A percentile compares a stretch with the other conserved stretches of the same genome.
Conservation (phyloP, 2,113 vertebrate genomes). For the Zosterops japonicus region DNA sequence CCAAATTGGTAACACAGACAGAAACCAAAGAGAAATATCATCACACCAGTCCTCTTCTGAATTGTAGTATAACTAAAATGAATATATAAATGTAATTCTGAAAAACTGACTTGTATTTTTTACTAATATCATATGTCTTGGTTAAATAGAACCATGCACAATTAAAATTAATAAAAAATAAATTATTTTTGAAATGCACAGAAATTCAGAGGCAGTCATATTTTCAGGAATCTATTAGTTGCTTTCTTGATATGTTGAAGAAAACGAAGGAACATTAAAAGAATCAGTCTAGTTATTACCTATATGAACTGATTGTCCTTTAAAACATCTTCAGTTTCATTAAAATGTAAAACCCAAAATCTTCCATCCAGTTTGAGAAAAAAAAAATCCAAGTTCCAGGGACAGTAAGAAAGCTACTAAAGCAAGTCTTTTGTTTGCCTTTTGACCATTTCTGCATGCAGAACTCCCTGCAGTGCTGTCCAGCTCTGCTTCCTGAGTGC, state of each 20-base stretch:
- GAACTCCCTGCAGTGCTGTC: background rate
- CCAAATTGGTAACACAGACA: background rate
- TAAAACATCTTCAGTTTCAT: background rate
- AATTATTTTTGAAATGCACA: background rate
- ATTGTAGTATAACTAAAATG: background rate
- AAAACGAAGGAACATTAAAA: background rate
- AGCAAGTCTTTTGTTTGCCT: background rate
- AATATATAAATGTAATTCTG: background rate
- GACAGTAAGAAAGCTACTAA: background rate
- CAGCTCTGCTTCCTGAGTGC: background rate
- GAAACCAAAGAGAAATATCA: background rate
- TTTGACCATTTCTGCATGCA: background rate
- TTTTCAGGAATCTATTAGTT: background rate
- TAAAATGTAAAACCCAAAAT: background rate
- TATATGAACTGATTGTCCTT: background rate
- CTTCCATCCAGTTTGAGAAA: background rate
- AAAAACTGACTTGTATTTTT: background rate
- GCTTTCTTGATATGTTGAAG: background rate
- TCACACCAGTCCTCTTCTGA: slow-evolving; percentile 2
- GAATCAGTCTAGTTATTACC: background rate
- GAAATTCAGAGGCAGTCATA: background rate
- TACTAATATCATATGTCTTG: background rate
- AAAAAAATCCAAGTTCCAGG: background rate
- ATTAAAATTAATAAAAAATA: background rate
- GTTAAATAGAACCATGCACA: background rate